Evolutionary conservation across 1,140 invertebrate genomes (phyloP).

Genomic region (Polypedilum pembai): DNA sequence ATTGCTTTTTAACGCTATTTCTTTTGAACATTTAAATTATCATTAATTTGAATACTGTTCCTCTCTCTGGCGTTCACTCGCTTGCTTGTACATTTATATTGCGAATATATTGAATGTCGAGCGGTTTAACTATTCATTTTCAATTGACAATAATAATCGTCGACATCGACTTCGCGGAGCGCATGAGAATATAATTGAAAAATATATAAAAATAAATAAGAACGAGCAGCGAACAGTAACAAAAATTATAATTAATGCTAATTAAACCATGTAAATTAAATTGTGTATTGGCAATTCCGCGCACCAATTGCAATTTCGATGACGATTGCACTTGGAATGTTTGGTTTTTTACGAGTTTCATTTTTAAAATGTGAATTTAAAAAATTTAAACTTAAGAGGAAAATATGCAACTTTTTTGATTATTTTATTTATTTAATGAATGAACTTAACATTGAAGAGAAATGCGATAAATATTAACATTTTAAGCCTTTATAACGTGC

Average conservation of each 20-base stretch:
- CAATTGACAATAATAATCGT: conserved; percentile 19
- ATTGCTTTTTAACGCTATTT: conserved; percentile 13
- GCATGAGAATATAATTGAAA: neutral
- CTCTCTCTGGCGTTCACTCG: neutral
- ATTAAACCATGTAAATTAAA: conserved; percentile 1
- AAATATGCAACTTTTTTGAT: no score
- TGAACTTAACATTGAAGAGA: no score
- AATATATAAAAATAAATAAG: neutral
- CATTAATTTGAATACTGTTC: neutral
- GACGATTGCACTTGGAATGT: neutral
- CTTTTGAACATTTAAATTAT: conserved; percentile 14
- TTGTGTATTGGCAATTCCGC: conserved; percentile 4
- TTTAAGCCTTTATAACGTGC: no score
- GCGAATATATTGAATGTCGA: conserved; percentile 1
- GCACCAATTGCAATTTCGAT: conserved; percentile 10
- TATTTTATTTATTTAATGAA: no score
- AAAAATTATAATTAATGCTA: conserved; percentile 19
- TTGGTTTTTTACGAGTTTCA: no score
- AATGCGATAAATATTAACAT: no score
- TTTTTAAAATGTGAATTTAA: no score
- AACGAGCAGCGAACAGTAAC: neutral
- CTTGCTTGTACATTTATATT: neutral
- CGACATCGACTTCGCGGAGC: neutral
- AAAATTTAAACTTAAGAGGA: no score
- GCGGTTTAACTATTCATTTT: neutral